Base-by-base conservation (phyloP, 2,888 invertebrate genomes). In the Chaetogeoica ovagalla region DNA sequence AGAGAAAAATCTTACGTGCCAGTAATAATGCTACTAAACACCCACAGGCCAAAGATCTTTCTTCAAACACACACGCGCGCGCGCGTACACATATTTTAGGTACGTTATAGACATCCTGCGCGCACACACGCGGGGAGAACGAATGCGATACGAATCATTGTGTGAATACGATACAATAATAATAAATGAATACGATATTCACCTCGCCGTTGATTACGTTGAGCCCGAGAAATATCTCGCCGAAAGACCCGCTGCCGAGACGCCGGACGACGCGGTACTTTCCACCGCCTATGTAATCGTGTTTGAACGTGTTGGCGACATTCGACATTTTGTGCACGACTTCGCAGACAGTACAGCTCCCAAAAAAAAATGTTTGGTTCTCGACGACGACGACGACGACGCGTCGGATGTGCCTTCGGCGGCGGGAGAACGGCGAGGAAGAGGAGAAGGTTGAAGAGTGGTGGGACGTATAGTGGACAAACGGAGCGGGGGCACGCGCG, bases 241-340 rank as follows among this genome's bases (percentile, higher is more conserved):
- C 99, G 87, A 99, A 99, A 84, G 98, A 98, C 85, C 99, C 99
- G 88, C 97, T 97, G 86, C 98, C 97, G 87, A 98, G 96, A 91
- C 84, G 84, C 72, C 84, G 83, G 65, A 84, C 92, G 86, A 98
- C 90, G 87, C 96, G 93, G 90, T 96, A 98, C 89, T 94, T 96
- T 86, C 94, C 94, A 87, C 94, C 94, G 87, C 96, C 92, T 87
- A 94, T 90, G 87, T 94, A 91, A 87, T 94, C 94, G 86, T 88
- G 89, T 87, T 90, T 90, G 81, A 82, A 81, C 68, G 82, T 81
- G 43, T 68, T 75, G 68, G 82, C 81, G 76, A 82, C 82, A 82
- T 81, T 81, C 77, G 83, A 82, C 83, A 84, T 84, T 77, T 82
- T 83, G 75, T 52, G 70, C 19, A 70, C 69, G 21, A 63, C 71